Evolutionary conservation across 2,113 vertebrate species (phyloP), one percentile per base, ranked within the genome.

Genomic region (Meles meles): DNA sequence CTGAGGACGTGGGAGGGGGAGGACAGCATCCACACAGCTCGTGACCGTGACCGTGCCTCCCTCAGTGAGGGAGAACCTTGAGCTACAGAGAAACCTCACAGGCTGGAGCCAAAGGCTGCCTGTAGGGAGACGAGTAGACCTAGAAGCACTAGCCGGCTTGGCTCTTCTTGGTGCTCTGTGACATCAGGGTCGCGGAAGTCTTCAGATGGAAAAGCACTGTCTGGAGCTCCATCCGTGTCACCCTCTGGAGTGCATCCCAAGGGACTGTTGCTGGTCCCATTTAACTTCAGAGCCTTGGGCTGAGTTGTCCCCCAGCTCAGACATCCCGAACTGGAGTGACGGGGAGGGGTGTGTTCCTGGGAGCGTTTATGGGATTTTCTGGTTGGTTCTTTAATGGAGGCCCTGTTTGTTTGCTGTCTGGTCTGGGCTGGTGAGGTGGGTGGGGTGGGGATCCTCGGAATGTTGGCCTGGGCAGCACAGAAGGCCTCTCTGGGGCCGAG

Each of bases 391-490:
- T 93, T 94, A 84, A 81, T 93, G 23, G 42, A 42, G 85, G 91
- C 93, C 47, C 91, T 97, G 97, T 98, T 97, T 98, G 97, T 98
- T 98, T 98, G 96, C 97, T 97, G 96, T 98, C 97, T 98, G 95
- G 98, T 98, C 97, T 98, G 93, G 91, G 77, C 61, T 1, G 34
- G 34, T 71, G 88, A 65, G 52, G 84, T 95, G 95, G 96, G 87
- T 79, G 86, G 90, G 86, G 89, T 79, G 63, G 77, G 65, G 91
- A 94, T 88, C 94, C 96, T 97, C 3, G n/a, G 98, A 95, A 97
- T 94, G 91, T 85, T 49, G 77, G 88, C 88, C 81, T 77, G 93
- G 85, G 84, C 88, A 63, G 76, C 52, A 13, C 52, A 65, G 87
- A 90, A 76, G 77, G 76, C 85, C 80, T 93, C 34, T 67, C 71